Base-by-base conservation (phyloP, 1,140 invertebrate genomes). In the Sycophila sp. region DNA sequence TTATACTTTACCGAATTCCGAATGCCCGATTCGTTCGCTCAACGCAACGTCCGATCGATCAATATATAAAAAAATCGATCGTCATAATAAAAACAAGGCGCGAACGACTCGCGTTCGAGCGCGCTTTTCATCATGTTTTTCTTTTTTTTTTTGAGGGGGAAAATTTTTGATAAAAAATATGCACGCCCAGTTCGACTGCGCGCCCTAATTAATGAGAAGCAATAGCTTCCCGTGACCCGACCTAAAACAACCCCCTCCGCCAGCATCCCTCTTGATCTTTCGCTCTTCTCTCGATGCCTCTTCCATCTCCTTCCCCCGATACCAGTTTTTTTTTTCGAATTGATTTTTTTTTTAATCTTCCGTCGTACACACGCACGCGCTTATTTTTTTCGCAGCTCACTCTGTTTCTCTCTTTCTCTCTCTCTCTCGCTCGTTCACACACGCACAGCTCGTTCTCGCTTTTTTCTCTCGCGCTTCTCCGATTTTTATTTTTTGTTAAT, bases 271-370 rank as follows among this genome's bases (percentile, higher is more conserved):
- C 19, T 75, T 70, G 17, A 75, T 28, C 66, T 67, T 28, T 69
- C 67, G 70, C 70, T 71, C 75, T 51, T 72, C 63, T 73, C 67
- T 73, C 60, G 80, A 73, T 62, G 73, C 60, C 75, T 75, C 75
- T 59, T 36, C 59, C n/a, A 71, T 70, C 68, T 71, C 73, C 58
- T 28, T 17, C n/a, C 73, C 51, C 71, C 73, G 58, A 71, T 24
- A 30, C 45, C 69, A 64, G 40, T 60, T 40, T 71, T 58, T 70
- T 60, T 63, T 53, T 58, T 56, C 28, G 24, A 56, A 69, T 69
- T 42, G 64, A 42, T 64, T 42, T 68, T 72, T 58, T 66, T 65
- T 73, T 49, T 45, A 15, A 15, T 5, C 26, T 24, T 51, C 51
- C 26, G 51, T 32, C 51, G 24, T 63, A 58, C 32, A 8, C 55